Percentiles rank a stretch among this genome's conserved stretches.
These are phyloP conservation scores for Hyphantria cunea DNA, from an alignment of 1,140 invertebrate species.

Conservation along the genomic window DNA sequence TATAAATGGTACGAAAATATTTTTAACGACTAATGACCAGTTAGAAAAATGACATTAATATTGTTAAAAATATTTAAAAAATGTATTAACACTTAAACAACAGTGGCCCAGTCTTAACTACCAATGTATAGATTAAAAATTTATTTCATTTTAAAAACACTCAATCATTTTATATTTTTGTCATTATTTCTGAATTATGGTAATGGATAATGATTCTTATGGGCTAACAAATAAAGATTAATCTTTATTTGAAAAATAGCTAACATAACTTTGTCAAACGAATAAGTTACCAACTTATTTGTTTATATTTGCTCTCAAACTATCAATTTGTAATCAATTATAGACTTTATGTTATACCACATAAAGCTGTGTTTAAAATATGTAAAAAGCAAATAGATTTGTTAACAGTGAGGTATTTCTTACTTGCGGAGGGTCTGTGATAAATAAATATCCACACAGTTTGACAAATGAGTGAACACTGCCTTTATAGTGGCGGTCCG, in stretches of 20 bases:
- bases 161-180: neutral
- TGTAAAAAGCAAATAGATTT: constrained; percentile 1
- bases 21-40: constrained; percentile 40
- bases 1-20: neutral
- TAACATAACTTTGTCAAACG: neutral
- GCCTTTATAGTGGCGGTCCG: constrained; percentile 60
- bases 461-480: constrained; percentile 75
- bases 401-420: constrained; percentile 56
- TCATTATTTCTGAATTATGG: neutral
- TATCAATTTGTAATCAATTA: constrained; percentile 10
- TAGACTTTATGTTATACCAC: constrained; percentile 18
- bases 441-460: constrained; percentile 73
- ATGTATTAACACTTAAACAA: constrained; percentile 70
- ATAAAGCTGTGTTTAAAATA: constrained; percentile 17
- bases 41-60: constrained; percentile 48
- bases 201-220: constrained; percentile 1
- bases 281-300: constrained; percentile 17
- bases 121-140: constrained; percentile 62
- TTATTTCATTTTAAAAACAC: constrained; percentile 58
- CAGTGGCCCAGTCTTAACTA: constrained; percentile 53
- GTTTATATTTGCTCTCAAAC: constrained; percentile 5
- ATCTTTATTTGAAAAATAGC: neutral
- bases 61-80: constrained; percentile 38
- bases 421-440: constrained; percentile 66
- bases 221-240: neutral